Conservation (phyloP, 2,888 invertebrate genomes). For the Nasonia oneida region DNA sequence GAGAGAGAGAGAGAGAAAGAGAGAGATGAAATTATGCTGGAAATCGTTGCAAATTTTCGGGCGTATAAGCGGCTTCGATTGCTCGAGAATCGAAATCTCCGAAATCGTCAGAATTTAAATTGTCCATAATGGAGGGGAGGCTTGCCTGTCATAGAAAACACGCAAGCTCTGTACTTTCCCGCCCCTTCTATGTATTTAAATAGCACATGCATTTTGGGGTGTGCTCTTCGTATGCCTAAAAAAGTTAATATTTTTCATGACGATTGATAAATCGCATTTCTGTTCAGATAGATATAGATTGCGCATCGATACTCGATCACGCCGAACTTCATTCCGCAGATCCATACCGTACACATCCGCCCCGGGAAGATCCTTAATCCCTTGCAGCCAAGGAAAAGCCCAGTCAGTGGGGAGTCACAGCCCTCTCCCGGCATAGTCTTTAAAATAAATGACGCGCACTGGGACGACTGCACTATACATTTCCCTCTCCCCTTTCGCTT, state of each 20-base stretch:
- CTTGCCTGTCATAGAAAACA: conserved; percentile 11
- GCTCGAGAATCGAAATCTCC: conserved; percentile 13
- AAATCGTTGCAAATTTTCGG: conserved; percentile 8
- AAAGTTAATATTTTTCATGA: no score
- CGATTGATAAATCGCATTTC: no score
- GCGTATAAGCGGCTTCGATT: conserved; percentile 2
- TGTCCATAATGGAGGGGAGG: neutral
- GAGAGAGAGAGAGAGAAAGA: no score
- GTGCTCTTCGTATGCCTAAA: no score
- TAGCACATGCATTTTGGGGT: no score
- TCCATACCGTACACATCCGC: neutral
- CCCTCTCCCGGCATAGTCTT: conserved; percentile 15
- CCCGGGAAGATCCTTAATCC: conserved; percentile 3
- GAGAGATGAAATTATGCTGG: neutral
- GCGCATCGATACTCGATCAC: neutral
- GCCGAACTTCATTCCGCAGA: neutral
- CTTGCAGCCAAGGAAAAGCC: neutral
- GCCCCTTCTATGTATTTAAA: no score
- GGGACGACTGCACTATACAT: conserved; percentile 12
- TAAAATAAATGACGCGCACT: conserved; percentile 53
- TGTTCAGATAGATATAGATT: no score
- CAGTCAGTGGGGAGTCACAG: neutral
- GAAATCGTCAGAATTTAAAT: conserved; percentile 37
- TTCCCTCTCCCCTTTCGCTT: conserved; percentile 40
- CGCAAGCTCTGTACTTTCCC: neutral